Percentiles rank a stretch among this genome's conserved stretches.
These are phyloP conservation scores for Ennomos fuscantarius DNA, from an alignment of 2,888 invertebrate genomes.

Conservation along the genomic window DNA sequence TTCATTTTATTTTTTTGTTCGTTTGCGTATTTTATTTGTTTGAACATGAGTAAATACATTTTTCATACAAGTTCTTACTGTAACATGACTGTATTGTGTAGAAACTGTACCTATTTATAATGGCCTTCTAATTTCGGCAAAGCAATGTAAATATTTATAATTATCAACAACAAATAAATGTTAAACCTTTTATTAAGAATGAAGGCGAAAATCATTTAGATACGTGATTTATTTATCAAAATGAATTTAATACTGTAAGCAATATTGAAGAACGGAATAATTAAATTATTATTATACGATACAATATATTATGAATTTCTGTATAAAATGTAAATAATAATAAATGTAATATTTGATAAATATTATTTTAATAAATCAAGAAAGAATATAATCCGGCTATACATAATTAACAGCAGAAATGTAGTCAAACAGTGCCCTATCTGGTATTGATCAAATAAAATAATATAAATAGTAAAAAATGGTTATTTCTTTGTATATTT, in stretches of 20 bases:
- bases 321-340: background rate
- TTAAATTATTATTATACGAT: background rate
- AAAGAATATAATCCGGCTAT: too few species aligned
- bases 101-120: conserved; percentile 54
- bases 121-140: conserved; percentile 56
- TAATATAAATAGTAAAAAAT: too few species aligned
- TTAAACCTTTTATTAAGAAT: background rate
- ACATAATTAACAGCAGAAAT: too few species aligned
- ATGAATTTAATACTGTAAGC: conserved; percentile 34
- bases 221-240: conserved; percentile 26
- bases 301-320: too few species aligned
- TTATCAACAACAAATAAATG: background rate
- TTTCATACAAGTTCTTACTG: background rate
- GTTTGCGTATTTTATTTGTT: too few species aligned
- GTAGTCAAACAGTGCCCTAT: too few species aligned
- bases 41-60: too few species aligned
- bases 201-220: conserved; percentile 6
- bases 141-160: conserved; percentile 52
- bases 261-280: conserved; percentile 18
- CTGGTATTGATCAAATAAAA: too few species aligned
- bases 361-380: too few species aligned
- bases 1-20: background rate
- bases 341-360: too few species aligned
- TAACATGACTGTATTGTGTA: conserved; percentile 18
- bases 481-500: too few species aligned